Base-by-base conservation (phyloP, 2,888 invertebrate species). In the Apeira syringaria region DNA sequence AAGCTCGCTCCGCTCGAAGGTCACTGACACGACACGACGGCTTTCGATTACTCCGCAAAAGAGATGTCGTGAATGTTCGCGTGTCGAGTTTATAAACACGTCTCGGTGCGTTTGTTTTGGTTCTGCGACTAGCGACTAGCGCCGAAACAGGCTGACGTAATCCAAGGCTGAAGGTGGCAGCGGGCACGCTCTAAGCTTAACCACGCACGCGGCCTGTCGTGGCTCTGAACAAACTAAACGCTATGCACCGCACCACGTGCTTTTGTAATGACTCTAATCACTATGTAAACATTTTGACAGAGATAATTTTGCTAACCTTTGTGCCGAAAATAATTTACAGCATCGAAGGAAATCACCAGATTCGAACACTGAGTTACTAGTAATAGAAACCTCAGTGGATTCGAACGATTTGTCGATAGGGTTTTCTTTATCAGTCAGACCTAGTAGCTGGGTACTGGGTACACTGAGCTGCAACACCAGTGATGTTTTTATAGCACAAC, bases 111-210 rank as follows among this genome's bases (percentile, higher is more conserved):
- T 68, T 68, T 79, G 74, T 79, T 80, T 74, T 74, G 71, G 55
- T 68, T 56, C 52, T 50, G 59, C 53, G 56, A 50, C 47, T 50
- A 42, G 38, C 66, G 56, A 50, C 47, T 50, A 42, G 38, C 66
- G 42, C 51, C 59, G 56, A 44, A 53, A 60, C 56, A 59, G 53
- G 63, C 62, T 87, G 86, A 88, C 87, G 86, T 84, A 80, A 83
- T 72, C 63, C 61, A 59, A 68, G 64, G 61, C 62, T 71, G 68
- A 66, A 67, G 67, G 68, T 65, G 59, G 58, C 43, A 53, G 53
- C 55, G 53, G 45, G 52, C 56, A 55, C 57, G 50, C 47, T 56
- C 56, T 53, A 15, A 3, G 20, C 7, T 57, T 61, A 49, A 47
- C 47, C 48, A 49, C 55, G 50, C 50, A 48, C 50, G 35, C 70